Base-by-base conservation (phyloP, 2,797 vertebrate genomes). In the Poeciliopsis infans region DNA sequence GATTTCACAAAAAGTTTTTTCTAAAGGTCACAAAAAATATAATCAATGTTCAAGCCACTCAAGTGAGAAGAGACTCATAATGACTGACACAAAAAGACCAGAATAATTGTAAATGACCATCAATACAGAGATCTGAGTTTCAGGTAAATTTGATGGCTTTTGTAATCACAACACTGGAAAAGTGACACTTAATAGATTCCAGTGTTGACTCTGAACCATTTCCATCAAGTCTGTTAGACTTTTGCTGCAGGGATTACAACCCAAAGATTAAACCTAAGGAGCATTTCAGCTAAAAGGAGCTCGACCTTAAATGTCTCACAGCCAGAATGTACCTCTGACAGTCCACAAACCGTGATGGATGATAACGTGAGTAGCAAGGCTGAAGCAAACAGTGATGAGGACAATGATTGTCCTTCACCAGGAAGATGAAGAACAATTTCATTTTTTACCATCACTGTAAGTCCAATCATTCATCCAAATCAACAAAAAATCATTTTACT, bases 391-490 rank as follows among this genome's bases (percentile, higher is more conserved):
- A 69, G 39, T 69, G 66, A 69, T 69, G 66, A 71, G 43, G 72
- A 85, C 79, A 79, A 66, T 43, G 39, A 69, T 43, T 39, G 39
- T 69, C 66, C 66, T 69, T 69, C 66, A 69, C 25, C 39, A 69
- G 39, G 39, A 13, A 46, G 28, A 28, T 16, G 25, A 25, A 53
- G 36, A 83, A 74, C 72, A 18, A 69, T 69, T 69, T 43, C 10
- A 69, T 43, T 41, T 69, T 68, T 69, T 69, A 43, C 66, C 39
- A 43, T n/a, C 39, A 69, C 23, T 13, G 11, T 43, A 28, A 43
- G 11, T 69, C 12, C 20, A 43, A 69, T 43, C 66, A 69, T 69
- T 43, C 66, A n/a, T 69, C 23, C 39, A 43, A 13, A 39, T 41
- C 20, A 68, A 39, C 36, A 69, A 69, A 69, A 69, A 43, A 13